These are phyloP conservation scores for Hymenochirus boettgeri DNA, from an alignment of 2,113 vertebrate genomes.

Conservation along the genomic window DNA sequence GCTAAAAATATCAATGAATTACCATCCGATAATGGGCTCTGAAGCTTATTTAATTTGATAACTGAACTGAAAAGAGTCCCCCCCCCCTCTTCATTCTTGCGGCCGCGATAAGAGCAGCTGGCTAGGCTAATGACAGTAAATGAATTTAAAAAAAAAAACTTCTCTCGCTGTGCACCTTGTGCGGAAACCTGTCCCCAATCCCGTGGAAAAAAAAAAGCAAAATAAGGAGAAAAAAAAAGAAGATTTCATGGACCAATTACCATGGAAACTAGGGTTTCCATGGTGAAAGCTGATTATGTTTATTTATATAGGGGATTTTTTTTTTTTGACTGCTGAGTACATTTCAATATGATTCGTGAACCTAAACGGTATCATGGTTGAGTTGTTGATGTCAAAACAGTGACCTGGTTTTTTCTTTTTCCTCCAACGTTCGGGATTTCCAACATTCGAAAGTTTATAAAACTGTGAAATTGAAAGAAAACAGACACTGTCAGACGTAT, in stretches of 20 bases:
- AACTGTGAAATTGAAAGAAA: too few species aligned
- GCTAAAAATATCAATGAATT: too few species aligned
- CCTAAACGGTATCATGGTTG: constrained; percentile 14
- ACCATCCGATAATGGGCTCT: too few species aligned
- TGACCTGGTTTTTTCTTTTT: neutral
- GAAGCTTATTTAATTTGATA: too few species aligned
- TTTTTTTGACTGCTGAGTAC: constrained; percentile 8
- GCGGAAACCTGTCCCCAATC: constrained; percentile 4
- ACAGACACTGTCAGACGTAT: too few species aligned
- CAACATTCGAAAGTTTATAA: too few species aligned
- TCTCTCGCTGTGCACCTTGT: neutral
- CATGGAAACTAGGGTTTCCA: constrained; percentile 32
- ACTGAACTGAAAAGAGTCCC: too few species aligned
- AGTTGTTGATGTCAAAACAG: neutral
- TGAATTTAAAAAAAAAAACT: neutral
- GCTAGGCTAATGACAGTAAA: too few species aligned
- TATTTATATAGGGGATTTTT: constrained; percentile 22
- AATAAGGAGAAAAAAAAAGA: neutral
- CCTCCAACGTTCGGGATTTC: too few species aligned
- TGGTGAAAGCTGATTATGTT: constrained; percentile 19
- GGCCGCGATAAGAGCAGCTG: too few species aligned
- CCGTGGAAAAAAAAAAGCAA: neutral
- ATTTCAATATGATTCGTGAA: constrained; percentile 27
- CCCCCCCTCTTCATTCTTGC: too few species aligned
- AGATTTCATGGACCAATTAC: neutral